Conservation (phyloP, 64 coral and sea anemone genomes). For the Montipora cactus region DNA sequence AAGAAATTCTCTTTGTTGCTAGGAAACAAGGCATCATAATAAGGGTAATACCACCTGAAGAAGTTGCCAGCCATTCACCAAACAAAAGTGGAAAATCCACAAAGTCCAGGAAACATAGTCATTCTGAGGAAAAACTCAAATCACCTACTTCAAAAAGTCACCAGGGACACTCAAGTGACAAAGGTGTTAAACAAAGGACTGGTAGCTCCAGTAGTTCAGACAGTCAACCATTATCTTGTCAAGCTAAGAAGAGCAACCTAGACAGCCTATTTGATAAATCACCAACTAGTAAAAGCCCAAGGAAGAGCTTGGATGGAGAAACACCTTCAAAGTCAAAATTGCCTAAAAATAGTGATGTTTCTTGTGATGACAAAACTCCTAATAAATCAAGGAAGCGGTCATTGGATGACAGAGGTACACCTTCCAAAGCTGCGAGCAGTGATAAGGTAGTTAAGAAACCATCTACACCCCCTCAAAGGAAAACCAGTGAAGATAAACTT, state of each 20-base stretch:
- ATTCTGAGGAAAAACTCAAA: constrained; percentile 2
- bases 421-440: constrained; percentile 11
- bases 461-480: constrained; percentile 29
- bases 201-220: constrained; percentile 46
- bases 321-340: constrained; percentile 52
- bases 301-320: constrained; percentile 56
- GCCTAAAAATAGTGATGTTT: constrained; percentile 33
- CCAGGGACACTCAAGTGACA: neutral
- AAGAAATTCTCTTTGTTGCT: constrained; percentile 7
- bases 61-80: constrained; percentile 10
- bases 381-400: constrained; percentile 68
- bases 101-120: constrained; percentile 49
- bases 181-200: constrained; percentile 2
- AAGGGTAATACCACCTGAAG: constrained; percentile 80
- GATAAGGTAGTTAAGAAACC: constrained; percentile 2
- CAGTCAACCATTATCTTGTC: constrained; percentile 16
- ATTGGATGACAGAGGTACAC: constrained; percentile 10
- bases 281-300: constrained; percentile 31
- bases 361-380: constrained; percentile 44
- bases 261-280: neutral
- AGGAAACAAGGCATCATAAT: constrained; percentile 81
- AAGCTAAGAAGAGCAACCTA: constrained; percentile 12
- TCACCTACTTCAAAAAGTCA: constrained; percentile 1
- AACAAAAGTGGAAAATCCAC: constrained; percentile 24
- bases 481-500: constrained; percentile 48